These are phyloP conservation scores for Alectoris magna DNA, from an alignment of 2,797 vertebrate genomes.

Conservation along the genomic window DNA sequence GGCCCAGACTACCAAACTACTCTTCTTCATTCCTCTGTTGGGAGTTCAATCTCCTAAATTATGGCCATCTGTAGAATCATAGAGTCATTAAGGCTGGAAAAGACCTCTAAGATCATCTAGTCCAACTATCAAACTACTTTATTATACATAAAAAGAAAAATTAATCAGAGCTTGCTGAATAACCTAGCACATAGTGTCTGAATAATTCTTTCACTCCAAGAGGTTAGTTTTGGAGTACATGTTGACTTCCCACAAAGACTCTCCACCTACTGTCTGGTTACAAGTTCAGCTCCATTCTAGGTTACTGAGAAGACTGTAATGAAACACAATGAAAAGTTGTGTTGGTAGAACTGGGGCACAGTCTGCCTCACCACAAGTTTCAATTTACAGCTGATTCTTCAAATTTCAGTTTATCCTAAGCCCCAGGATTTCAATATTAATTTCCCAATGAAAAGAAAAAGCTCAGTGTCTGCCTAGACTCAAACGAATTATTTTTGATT, in stretches of 20 bases:
- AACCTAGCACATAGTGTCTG: not conserved
- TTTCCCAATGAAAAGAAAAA: not conserved
- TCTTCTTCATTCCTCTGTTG: not conserved
- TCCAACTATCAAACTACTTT: no score
- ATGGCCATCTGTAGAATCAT: not conserved
- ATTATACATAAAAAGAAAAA: not conserved
- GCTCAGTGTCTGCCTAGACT: slow-evolving; percentile 13
- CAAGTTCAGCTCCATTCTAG: not conserved
- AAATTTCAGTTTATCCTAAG: not conserved
- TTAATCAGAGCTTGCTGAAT: not conserved
- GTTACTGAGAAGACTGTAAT: not conserved
- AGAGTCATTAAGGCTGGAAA: no score
- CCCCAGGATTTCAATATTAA: not conserved
- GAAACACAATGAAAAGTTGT: not conserved
- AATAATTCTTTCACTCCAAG: not conserved
- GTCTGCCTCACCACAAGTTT: not conserved
- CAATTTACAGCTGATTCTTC: not conserved
- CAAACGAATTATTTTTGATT: slow-evolving; percentile 37
- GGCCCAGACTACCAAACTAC: not conserved
- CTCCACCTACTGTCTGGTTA: not conserved
- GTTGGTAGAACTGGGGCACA: not conserved
- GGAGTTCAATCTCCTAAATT: slow-evolving; percentile 1
- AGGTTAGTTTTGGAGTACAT: not conserved
- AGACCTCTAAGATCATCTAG: no score
- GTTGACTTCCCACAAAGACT: not conserved